Conservation (phyloP, 2,797 vertebrate genomes). For the Harpagifer antarcticus region DNA sequence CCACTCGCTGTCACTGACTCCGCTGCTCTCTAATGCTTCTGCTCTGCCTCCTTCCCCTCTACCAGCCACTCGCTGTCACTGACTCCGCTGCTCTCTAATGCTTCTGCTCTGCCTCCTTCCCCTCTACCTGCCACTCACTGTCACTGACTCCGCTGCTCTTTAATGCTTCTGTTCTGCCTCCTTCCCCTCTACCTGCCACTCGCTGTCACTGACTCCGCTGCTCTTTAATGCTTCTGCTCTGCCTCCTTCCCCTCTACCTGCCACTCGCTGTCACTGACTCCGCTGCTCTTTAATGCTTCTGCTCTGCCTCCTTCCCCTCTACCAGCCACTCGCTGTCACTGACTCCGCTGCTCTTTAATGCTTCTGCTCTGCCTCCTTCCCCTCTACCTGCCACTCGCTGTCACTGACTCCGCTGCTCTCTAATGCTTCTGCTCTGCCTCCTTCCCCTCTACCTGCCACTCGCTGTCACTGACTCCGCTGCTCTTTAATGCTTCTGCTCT, state of each 20-base stretch:
- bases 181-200: background rate
- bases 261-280: background rate
- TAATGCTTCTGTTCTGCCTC: background rate
- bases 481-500: background rate
- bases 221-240: background rate
- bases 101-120: background rate
- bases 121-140: background rate
- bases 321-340: background rate
- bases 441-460: background rate
- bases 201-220: background rate
- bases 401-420: slow-evolving; percentile 7
- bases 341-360: slow-evolving; percentile 2
- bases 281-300: slow-evolving; percentile 1
- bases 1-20: background rate
- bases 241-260: slow-evolving; percentile 1
- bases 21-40: slow-evolving; percentile 1
- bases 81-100: slow-evolving; percentile 2
- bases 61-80: background rate
- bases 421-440: background rate
- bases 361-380: background rate
- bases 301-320: background rate
- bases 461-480: background rate
- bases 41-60: background rate
- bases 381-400: background rate
- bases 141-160: slow-evolving; percentile 7